A percentile compares a stretch with the other conserved stretches of the same genome.
Evolutionary conservation across 2,113 vertebrate species (phyloP).

Genomic region (Myanophis thanlyinensis): DNA sequence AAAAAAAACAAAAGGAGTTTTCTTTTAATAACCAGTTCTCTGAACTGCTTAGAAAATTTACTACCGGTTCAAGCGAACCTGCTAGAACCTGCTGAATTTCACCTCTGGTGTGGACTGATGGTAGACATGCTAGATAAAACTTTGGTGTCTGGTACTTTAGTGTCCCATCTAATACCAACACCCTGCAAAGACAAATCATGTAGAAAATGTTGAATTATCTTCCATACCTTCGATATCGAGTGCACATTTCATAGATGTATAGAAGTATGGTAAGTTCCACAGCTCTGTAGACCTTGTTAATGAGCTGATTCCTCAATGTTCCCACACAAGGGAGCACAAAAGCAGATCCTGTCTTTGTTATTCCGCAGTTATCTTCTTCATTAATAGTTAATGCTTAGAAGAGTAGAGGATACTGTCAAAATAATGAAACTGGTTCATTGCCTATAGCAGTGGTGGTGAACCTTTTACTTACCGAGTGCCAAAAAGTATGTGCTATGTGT

Average conservation of each 20-base stretch:
- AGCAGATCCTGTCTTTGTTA: background rate
- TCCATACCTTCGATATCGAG: background rate
- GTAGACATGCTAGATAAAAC: background rate
- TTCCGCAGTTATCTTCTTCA: background rate
- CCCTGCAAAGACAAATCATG: background rate
- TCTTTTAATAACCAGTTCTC: no score
- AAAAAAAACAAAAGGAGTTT: no score
- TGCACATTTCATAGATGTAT: background rate
- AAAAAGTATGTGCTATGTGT: no score
- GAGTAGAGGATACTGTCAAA: background rate
- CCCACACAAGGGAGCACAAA: background rate
- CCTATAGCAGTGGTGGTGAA: no score
- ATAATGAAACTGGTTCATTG: background rate
- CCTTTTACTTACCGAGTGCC: no score
- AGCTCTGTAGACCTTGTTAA: background rate
- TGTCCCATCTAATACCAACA: no score
- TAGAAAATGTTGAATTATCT: background rate
- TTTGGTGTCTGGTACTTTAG: background rate
- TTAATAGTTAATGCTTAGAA: background rate
- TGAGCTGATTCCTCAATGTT: no score
- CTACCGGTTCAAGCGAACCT: no score
- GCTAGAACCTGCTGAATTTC: no score
- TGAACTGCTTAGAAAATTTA: no score
- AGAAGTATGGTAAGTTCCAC: background rate
- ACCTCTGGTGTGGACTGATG: background rate